These are phyloP conservation scores for Drosophila testacea DNA, from an alignment of 2,888 invertebrate species.

Conservation along the genomic window DNA sequence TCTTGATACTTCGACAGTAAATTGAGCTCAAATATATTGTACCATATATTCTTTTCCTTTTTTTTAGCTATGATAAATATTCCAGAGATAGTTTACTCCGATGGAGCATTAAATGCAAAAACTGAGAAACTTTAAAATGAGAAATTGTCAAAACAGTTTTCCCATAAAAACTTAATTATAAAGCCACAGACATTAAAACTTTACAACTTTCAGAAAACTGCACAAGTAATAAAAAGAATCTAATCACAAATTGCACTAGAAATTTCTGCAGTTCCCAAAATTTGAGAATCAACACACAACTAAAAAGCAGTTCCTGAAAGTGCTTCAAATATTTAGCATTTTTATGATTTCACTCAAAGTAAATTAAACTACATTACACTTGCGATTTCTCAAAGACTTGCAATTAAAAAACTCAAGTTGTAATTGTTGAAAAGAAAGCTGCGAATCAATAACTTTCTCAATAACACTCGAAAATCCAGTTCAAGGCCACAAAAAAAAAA, in stretches of 20 bases:
- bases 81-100: no score
- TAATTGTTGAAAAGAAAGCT: not conserved
- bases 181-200: not conserved
- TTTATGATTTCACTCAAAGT: not conserved
- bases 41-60: no score
- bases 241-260: not conserved
- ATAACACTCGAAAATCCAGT: not conserved
- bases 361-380: not conserved
- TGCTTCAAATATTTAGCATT: not conserved
- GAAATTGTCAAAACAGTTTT: not conserved
- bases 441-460: constrained; percentile 5
- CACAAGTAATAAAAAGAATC: not conserved
- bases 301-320: no score
- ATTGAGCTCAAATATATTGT: no score
- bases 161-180: not conserved
- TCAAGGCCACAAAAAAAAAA: constrained; percentile 3
- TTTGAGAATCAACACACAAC: no score
- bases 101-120: no score
- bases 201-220: not conserved
- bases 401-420: not conserved
- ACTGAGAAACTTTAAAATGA: no score
- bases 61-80: no score
- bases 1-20: no score
- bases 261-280: not conserved
- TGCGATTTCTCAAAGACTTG: no score